Conservation (phyloP, 2,888 invertebrate species). For the Neuroscelio doddi region DNA sequence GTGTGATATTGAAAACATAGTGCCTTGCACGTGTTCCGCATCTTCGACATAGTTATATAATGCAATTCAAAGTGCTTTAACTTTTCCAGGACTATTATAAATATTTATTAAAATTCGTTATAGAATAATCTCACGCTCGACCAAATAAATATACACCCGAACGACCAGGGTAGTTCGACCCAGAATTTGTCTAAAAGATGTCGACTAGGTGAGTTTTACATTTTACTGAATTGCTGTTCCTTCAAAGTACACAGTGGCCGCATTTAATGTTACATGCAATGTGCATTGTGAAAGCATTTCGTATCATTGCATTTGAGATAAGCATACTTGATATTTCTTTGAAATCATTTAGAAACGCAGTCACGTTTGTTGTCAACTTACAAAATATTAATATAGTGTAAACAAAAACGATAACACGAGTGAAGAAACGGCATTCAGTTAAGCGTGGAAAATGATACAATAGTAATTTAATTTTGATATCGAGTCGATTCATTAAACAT, state of each 20-base stretch:
- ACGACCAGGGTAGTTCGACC: constrained; percentile 56
- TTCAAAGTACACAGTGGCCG: not conserved
- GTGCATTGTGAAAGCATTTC: not conserved
- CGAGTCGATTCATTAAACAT: too few relatives aligned
- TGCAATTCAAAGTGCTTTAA: constrained; percentile 42
- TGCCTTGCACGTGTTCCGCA: constrained; percentile 69
- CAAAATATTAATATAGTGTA: too few relatives aligned
- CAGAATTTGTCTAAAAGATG: too few relatives aligned
- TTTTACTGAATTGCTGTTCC: constrained; percentile 22
- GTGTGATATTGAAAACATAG: constrained; percentile 66
- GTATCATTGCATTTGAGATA: not conserved
- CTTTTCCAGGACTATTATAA: constrained; percentile 50
- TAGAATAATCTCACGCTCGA: constrained; percentile 68
- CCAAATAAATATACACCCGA: constrained; percentile 64
- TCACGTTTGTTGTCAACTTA: too few relatives aligned
- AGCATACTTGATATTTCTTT: too few relatives aligned
- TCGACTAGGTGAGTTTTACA: constrained; percentile 26
- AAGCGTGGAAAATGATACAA: too few relatives aligned
- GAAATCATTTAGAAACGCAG: too few relatives aligned
- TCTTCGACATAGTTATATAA: constrained; percentile 9
- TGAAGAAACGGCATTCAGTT: too few relatives aligned
- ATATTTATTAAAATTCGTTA: constrained; percentile 64
- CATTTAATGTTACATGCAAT: not conserved
- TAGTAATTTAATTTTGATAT: too few relatives aligned
- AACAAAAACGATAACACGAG: too few relatives aligned